phyloP scores from a whole-genome alignment of 1,140 invertebrate species.

The Popillia japonica region DNA sequence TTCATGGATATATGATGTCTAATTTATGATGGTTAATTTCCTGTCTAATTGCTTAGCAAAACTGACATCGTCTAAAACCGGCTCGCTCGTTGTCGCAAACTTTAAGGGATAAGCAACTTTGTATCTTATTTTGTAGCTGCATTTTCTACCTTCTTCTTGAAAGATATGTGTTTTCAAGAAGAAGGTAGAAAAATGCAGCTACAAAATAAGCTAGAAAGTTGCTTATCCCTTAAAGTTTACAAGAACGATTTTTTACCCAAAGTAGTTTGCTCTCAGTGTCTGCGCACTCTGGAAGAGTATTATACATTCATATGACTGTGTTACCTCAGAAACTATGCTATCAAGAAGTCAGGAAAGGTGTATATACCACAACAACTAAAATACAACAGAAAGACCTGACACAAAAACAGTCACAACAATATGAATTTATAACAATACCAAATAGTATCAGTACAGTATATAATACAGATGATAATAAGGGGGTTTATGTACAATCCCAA shows the following conservation, averaged over 20 bases:
- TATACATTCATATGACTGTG: constrained; percentile 70
- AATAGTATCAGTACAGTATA: constrained; percentile 24
- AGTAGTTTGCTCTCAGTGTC: constrained; percentile 72
- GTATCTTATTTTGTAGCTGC: constrained; percentile 71
- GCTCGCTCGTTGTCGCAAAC: constrained; percentile 75
- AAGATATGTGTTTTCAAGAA: constrained; percentile 74
- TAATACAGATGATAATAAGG: constrained; percentile 30
- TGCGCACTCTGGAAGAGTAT: constrained; percentile 70
- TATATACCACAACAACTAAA: constrained; percentile 60
- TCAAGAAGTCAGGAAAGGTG: constrained; percentile 71
- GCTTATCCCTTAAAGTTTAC: constrained; percentile 70
- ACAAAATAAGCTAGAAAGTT: constrained; percentile 70
- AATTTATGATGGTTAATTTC: too few relatives aligned
- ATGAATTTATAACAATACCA: constrained; percentile 23
- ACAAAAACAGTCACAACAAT: constrained; percentile 46
- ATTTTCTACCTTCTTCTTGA: constrained; percentile 70
- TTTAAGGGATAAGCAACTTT: constrained; percentile 70
- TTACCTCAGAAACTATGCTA: constrained; percentile 73
- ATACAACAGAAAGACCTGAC: constrained; percentile 13
- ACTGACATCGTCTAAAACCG: too few relatives aligned
- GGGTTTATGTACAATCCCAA: not conserved
- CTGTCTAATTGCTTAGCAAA: too few relatives aligned
- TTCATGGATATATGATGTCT: too few relatives aligned
- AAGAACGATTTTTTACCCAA: constrained; percentile 76
- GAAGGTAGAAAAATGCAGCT: constrained; percentile 71